Evolutionary conservation across 2,113 vertebrate genomes (phyloP), one percentile per base, ranked within the genome.

Genomic region (Synodontis membranacea): DNA sequence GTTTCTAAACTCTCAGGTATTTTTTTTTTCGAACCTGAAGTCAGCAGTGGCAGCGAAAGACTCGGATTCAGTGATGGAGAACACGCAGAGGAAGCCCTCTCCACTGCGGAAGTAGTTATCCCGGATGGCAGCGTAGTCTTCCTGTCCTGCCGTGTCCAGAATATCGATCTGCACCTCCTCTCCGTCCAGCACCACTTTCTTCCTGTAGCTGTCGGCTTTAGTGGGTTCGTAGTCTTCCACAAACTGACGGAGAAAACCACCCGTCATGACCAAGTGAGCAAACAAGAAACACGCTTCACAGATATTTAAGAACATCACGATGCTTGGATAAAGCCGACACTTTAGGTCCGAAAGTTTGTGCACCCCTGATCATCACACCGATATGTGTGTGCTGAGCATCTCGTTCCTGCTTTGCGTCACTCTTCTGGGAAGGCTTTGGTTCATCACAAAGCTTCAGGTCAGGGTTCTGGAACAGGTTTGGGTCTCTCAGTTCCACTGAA

Each of bases 121-220:
- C 92, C 96, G 93, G 87, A 97, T 97, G 52, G 96, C 96, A 60
- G 96, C 96, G 25, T 97, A 97, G 89, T 97, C 96, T 86, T 97
- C 96, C 89, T 97, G 96, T 11, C 96, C 96, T 5, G 96, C 96
- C 19, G 96, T 97, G 79, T 97, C 96, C 91, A 97, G 82, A 89
- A 97, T 97, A 91, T 97, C 96, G 34, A 97, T 97, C 86, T 97
- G 96, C 7, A 97, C 96, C 84, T 97, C 96, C 88, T 97, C 96
- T 28, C 96, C 96, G 86, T 97, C 96, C 88, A 97, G 91, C 76
- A 97, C 96, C 14, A 97, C 96, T 70, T 97, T 97, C 91, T 97
- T 97, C 89, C 96, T 93, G 88, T 97, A 97, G 94, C 96, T 97
- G 88, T 97, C 96, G 4, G 96, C 96, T 94, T 97, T 97, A 83